A percentile compares a stretch with the other conserved stretches of the same genome.
Conservation (phyloP, 2,888 invertebrate genomes). For the Phasia obesa region DNA sequence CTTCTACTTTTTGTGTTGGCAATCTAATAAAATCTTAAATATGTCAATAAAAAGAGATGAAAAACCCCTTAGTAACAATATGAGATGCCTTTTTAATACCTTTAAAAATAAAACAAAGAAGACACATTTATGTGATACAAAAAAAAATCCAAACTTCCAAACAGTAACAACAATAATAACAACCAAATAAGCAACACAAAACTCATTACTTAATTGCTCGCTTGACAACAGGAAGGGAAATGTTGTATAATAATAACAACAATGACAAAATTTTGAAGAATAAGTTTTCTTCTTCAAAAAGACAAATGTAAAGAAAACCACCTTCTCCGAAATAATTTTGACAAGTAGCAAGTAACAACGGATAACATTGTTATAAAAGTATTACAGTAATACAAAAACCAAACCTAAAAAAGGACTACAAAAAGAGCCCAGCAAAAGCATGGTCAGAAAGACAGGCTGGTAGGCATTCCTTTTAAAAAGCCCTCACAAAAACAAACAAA, state of each 20-base stretch:
- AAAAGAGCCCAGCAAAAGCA: conserved; percentile 13
- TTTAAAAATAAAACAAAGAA: conserved; percentile 56
- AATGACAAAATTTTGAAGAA: conserved; percentile 34
- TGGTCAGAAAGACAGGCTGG: conserved; percentile 21
- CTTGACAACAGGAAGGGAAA: conserved; percentile 35
- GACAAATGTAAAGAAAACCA: conserved; percentile 18
- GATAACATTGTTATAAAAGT: conserved; percentile 18
- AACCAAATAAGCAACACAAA: conserved; percentile 16
- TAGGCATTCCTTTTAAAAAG: conserved; percentile 23
- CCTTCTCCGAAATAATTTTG: conserved; percentile 34
- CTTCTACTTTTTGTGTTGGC: background rate
- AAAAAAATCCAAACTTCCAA: background rate
- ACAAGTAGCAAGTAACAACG: conserved; percentile 31
- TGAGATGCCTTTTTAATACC: conserved; percentile 55
- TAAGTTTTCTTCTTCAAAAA: conserved; percentile 15
- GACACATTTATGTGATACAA: conserved; percentile 48
- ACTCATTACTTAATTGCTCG: conserved; percentile 34
- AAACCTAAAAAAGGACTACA: background rate
- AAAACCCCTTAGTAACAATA: conserved; percentile 16
- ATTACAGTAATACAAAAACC: conserved; percentile 19
- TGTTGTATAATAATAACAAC: conserved; percentile 3
- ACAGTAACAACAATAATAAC: conserved; percentile 4
- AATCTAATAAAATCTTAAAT: conserved; percentile 35
- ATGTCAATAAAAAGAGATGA: conserved; percentile 16
- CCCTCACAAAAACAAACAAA: background rate